phyloP scores from a whole-genome alignment of 2,113 vertebrate species.

The Micromys minutus region DNA sequence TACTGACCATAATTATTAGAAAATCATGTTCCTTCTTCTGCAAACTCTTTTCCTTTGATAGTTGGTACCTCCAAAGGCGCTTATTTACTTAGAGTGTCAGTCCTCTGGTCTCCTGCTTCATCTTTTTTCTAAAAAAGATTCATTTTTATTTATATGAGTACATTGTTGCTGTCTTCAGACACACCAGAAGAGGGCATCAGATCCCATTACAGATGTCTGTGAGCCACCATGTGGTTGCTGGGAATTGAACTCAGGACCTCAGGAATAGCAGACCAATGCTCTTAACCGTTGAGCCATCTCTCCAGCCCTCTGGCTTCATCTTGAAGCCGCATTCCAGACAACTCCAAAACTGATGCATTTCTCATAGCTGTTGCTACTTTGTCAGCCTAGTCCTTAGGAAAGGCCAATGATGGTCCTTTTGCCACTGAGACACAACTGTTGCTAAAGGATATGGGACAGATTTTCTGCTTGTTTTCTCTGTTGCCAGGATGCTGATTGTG shows the following conservation, averaged over 20 bases:
- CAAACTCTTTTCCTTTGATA: not conserved
- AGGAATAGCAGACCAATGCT: too few species aligned
- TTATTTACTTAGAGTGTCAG: not conserved
- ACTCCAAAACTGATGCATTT: not conserved
- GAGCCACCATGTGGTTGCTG: too few species aligned
- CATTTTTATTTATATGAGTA: too few species aligned
- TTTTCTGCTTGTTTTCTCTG: conserved; percentile 33
- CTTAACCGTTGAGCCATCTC: too few species aligned
- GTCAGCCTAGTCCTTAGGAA: not conserved
- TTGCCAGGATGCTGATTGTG: not conserved
- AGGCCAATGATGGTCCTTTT: not conserved
- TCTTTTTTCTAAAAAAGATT: too few species aligned
- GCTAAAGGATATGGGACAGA: not conserved
- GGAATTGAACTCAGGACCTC: too few species aligned
- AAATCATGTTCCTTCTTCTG: not conserved
- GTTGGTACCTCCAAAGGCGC: not conserved
- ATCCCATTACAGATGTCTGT: too few species aligned
- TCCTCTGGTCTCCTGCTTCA: not conserved
- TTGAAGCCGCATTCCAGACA: not conserved
- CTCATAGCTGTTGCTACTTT: not conserved
- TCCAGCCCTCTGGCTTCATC: not conserved
- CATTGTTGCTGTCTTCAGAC: too few species aligned
- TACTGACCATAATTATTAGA: not conserved
- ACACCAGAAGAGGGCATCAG: too few species aligned
- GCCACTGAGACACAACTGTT: not conserved